A percentile compares a stretch with the other conserved stretches of the same genome.
These are phyloP conservation scores for Neofelis nebulosa DNA, from an alignment of 2,113 vertebrate genomes.

Conservation along the genomic window DNA sequence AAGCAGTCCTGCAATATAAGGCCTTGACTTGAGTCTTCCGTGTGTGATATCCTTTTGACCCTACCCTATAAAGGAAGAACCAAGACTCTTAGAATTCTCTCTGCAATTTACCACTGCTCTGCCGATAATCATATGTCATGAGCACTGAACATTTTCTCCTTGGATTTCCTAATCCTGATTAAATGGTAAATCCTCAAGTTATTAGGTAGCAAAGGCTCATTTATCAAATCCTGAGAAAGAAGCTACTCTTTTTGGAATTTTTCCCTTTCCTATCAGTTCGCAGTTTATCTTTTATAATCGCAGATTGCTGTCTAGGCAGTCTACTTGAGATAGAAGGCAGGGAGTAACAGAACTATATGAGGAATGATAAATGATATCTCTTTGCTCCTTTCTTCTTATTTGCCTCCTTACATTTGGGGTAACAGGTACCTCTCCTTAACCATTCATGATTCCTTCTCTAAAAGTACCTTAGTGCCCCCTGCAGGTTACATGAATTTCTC, in stretches of 20 bases:
- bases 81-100: background rate
- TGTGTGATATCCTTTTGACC: conserved; percentile 53
- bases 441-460: background rate
- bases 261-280: background rate
- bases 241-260: background rate
- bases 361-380: conserved; percentile 17
- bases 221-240: conserved; percentile 33
- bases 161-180: background rate
- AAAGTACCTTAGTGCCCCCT: conserved; percentile 71
- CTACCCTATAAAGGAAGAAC: background rate
- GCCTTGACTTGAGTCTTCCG: background rate
- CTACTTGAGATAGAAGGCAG: background rate
- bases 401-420: background rate
- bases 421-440: background rate
- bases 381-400: background rate
- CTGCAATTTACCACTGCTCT: conserved; percentile 39
- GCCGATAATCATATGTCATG: conserved; percentile 43
- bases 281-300: conserved; percentile 66
- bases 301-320: conserved; percentile 24
- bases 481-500: conserved; percentile 59
- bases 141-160: background rate
- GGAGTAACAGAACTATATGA: background rate
- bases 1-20: background rate
- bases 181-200: conserved; percentile 41
- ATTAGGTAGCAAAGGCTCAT: conserved; percentile 26